Conservation (phyloP, 2,888 invertebrate species). For the Chorisops tibialis region DNA sequence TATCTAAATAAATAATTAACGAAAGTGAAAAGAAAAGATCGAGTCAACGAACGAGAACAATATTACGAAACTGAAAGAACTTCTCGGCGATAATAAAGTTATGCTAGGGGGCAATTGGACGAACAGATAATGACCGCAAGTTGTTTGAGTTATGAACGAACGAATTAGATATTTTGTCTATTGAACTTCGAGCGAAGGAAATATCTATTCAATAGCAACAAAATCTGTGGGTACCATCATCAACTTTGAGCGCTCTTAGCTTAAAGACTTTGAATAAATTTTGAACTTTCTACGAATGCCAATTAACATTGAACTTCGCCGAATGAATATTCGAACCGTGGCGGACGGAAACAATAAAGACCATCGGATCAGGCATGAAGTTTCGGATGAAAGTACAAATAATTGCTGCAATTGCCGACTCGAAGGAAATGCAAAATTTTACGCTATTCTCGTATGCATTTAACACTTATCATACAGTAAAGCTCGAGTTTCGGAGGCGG, state of each 20-base stretch:
- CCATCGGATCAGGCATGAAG: slow-evolving; percentile 11
- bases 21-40: no score
- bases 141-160: no score
- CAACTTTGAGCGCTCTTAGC: neutral
- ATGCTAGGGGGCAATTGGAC: no score
- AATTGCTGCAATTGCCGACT: no score
- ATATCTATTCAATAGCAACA: neutral
- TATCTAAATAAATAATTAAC: no score
- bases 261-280: neutral
- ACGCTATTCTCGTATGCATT: neutral
- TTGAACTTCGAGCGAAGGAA: no score
- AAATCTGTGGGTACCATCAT: neutral
- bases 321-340: neutral
- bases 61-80: no score
- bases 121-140: no score
- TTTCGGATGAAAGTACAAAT: slow-evolving; percentile 13
- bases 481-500: neutral
- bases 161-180: no score
- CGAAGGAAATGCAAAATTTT: neutral
- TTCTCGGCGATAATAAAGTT: no score
- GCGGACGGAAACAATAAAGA: neutral
- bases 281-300: slow-evolving; percentile 7
- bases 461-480: neutral
- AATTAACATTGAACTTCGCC: slow-evolving; percentile 16
- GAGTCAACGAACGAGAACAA: no score